Percentiles rank a stretch among this genome's conserved stretches.
These are phyloP conservation scores for Hypomecis punctinalis DNA, from an alignment of 2,888 invertebrate species.

Conservation along the genomic window DNA sequence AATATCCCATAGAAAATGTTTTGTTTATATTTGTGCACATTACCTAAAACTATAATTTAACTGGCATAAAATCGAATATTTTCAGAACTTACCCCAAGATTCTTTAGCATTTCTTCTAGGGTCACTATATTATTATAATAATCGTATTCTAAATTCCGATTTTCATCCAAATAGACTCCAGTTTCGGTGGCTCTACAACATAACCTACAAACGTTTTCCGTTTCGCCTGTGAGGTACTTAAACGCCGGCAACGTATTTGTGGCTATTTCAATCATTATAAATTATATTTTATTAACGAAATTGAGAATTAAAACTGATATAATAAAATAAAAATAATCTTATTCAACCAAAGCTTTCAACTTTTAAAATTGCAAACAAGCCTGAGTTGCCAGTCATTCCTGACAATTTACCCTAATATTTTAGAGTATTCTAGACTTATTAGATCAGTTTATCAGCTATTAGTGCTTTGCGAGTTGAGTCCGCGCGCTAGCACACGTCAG, in stretches of 20 bases:
- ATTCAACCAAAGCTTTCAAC: no score
- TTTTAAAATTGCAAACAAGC: no score
- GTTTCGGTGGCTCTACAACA: conserved; percentile 63
- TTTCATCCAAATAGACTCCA: conserved; percentile 58
- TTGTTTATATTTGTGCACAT: neutral
- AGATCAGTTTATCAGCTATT: no score
- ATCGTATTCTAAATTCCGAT: conserved; percentile 50
- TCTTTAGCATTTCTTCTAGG: conserved; percentile 60
- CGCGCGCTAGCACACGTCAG: no score
- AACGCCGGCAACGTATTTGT: conserved; percentile 43
- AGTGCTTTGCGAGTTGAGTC: no score
- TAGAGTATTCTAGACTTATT: no score
- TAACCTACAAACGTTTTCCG: conserved; percentile 70
- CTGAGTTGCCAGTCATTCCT: no score
- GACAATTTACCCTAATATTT: no score
- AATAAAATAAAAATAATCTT: neutral
- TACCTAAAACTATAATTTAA: neutral
- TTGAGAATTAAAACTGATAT: neutral
- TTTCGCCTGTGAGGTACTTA: conserved; percentile 62
- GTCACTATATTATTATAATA: conserved; percentile 60
- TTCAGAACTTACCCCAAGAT: conserved; percentile 63
- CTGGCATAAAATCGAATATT: neutral
- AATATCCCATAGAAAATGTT: neutral
- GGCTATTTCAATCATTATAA: conserved; percentile 11
- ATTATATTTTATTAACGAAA: neutral